Conservation (phyloP, 2,888 invertebrate genomes). For the Cheilosia soror region DNA sequence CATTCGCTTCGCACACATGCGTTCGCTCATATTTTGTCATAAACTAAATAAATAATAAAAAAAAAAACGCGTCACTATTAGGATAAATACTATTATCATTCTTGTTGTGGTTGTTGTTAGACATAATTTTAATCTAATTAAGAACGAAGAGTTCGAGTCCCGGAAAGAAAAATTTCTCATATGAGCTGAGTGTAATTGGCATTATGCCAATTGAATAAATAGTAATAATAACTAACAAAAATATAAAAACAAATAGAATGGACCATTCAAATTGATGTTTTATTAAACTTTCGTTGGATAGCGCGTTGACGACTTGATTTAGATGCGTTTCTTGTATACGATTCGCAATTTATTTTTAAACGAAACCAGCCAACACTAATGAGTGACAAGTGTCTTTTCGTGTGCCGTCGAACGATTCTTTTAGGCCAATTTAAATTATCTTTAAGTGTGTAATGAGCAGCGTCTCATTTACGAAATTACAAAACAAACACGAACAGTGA, state of each 20-base stretch:
- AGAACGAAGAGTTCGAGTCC: constrained; percentile 6
- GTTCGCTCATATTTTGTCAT: constrained; percentile 15
- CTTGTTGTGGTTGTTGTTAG: constrained; percentile 11
- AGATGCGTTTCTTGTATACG: background rate
- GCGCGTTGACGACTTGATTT: constrained; percentile 1
- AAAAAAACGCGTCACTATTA: background rate
- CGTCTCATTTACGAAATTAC: background rate
- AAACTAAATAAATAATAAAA: constrained; percentile 5
- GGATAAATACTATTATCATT: constrained; percentile 16
- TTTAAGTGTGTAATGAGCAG: constrained; percentile 2
- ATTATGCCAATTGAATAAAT: constrained; percentile 13
- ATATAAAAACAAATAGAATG: constrained; percentile 53
- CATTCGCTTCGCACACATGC: background rate
- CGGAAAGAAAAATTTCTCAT: constrained; percentile 37
- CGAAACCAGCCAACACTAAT: constrained; percentile 10
- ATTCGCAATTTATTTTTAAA: constrained; percentile 18
- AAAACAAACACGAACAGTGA: background rate
- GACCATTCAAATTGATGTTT: constrained; percentile 43
- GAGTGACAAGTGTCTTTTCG: constrained; percentile 15
- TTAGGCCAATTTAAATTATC: constrained; percentile 27
- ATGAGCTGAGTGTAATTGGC: constrained; percentile 21
- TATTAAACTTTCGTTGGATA: constrained; percentile 30
- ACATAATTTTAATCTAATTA: constrained; percentile 51
- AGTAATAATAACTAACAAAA: constrained; percentile 15
- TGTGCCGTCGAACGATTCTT: constrained; percentile 4